phyloP scores from a whole-genome alignment of 37 sponge, comb jelly and placozoan genomes.

The Crambe crambe region DNA sequence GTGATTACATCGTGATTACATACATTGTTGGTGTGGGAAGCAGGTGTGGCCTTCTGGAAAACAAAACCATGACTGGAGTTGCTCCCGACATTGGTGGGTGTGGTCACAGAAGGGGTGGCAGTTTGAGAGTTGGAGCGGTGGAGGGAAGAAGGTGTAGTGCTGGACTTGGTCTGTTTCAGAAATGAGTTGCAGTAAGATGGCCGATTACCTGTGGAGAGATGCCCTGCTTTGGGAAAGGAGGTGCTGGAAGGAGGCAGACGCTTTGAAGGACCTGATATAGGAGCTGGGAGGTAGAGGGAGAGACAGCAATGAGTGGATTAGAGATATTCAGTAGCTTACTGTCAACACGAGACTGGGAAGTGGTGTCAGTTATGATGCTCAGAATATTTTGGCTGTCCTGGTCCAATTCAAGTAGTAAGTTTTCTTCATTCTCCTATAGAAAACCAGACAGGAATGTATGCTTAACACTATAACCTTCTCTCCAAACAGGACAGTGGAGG shows the following conservation, averaged over 20 bases:
- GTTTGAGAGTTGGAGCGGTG: neutral
- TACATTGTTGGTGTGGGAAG: neutral
- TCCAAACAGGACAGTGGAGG: too few species aligned
- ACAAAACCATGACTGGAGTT: conserved; percentile 54
- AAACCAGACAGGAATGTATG: neutral
- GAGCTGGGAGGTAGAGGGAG: neutral
- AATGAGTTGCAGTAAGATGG: conserved; percentile 59
- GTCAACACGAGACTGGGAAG: conserved; percentile 31
- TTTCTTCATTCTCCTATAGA: conserved; percentile 27
- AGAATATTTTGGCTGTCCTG: conserved; percentile 78
- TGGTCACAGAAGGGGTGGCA: conserved; percentile 3
- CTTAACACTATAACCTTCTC: too few species aligned
- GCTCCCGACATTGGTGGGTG: conserved; percentile 17
- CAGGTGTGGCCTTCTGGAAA: conserved; percentile 56
- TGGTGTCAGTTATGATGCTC: conserved; percentile 53
- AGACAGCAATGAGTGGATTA: neutral
- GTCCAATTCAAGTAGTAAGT: conserved; percentile 40
- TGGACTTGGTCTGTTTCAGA: conserved; percentile 33
- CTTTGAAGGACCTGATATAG: neutral
- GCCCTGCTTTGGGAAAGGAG: too few species aligned
- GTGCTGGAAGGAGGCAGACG: neutral
- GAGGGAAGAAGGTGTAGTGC: conserved; percentile 47
- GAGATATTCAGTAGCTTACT: conserved; percentile 25
- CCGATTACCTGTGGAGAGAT: neutral
- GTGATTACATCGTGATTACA: neutral